These are phyloP conservation scores for Bombus ignitus DNA, from an alignment of 1,140 invertebrate species.

Conservation along the genomic window DNA sequence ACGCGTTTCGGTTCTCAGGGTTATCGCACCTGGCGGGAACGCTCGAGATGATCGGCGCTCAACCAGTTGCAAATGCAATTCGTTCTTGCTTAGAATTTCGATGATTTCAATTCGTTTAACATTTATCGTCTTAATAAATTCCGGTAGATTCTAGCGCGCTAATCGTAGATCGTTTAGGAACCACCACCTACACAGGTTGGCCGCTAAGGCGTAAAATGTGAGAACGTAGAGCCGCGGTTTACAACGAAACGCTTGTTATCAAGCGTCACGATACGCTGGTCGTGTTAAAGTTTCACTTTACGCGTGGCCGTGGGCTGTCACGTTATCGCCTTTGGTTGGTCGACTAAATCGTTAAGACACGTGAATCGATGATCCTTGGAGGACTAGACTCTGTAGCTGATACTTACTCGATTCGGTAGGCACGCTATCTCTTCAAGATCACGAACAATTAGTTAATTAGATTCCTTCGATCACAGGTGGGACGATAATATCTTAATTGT, in stretches of 20 bases:
- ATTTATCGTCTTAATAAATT: neutral
- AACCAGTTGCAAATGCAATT: neutral
- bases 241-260: neutral
- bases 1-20: neutral
- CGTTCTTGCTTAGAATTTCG: no score
- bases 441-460: neutral
- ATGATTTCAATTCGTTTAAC: neutral
- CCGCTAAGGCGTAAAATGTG: neutral
- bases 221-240: neutral
- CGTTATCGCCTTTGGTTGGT: neutral
- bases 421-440: neutral
- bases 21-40: neutral
- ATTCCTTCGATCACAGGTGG: neutral
- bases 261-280: neutral
- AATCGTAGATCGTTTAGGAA: neutral
- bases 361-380: neutral
- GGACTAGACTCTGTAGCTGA: neutral
- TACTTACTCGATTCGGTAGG: neutral
- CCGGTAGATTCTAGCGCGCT: neutral
- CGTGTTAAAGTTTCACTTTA: slow-evolving; percentile 6
- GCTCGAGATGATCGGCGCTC: neutral
- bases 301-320: neutral
- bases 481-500: neutral
- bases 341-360: neutral
- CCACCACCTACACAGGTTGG: neutral